Percentiles rank a stretch among this genome's conserved stretches.
Evolutionary conservation across 2,113 vertebrate genomes (phyloP).

Genomic region (Melospiza georgiana): DNA sequence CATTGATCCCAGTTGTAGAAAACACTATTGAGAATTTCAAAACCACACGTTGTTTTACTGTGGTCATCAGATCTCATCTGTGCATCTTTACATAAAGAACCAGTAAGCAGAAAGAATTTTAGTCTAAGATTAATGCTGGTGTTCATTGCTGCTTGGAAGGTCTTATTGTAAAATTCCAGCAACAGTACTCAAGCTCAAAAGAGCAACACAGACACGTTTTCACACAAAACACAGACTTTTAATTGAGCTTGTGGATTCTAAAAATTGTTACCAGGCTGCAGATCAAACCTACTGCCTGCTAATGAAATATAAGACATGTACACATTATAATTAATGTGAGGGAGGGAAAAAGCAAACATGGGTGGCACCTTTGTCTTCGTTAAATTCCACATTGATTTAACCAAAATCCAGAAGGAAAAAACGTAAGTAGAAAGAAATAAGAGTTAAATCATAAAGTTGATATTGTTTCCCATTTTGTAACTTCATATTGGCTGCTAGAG

Average conservation of each 20-base stretch:
- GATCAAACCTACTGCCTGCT: not conserved
- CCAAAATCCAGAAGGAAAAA: not conserved
- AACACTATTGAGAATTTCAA: not conserved
- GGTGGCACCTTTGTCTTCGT: not conserved
- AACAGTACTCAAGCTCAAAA: not conserved
- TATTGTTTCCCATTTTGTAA: not conserved
- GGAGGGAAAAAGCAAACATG: not conserved
- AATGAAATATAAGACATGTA: not conserved
- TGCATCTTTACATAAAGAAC: not conserved
- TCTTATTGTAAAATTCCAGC: not conserved
- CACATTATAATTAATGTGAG: not conserved
- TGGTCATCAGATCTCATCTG: not conserved
- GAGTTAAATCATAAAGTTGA: not conserved
- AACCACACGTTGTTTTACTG: not conserved
- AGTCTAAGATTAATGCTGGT: not conserved
- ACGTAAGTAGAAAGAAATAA: not conserved
- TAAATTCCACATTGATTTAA: not conserved
- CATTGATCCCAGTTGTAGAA: not conserved
- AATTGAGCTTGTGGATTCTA: not conserved
- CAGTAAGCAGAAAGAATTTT: not conserved
- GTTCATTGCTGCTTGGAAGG: not conserved
- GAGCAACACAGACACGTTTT: accelerated
- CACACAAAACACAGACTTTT: not conserved
- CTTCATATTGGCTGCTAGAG: not conserved
- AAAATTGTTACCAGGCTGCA: not conserved